Evolutionary conservation across 2,797 vertebrate species (phyloP).

Genomic region (Pangasius larnaudii): DNA sequence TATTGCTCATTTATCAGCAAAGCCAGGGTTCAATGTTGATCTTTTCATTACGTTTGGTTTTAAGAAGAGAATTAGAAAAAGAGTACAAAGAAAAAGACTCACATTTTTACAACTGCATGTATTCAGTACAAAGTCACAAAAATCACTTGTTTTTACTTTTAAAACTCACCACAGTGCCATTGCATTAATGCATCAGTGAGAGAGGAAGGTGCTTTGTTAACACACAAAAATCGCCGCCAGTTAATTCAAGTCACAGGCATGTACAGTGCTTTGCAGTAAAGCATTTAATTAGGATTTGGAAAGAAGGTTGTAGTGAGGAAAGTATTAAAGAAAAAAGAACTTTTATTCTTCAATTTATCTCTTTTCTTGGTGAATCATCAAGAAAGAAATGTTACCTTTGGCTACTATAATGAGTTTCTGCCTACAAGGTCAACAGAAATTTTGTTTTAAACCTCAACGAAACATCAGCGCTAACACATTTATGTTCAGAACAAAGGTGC

Average conservation of each 20-base stretch:
- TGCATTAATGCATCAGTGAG: conserved; percentile 7
- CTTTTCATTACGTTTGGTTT: not conserved
- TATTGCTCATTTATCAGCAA: not conserved
- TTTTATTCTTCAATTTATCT: not conserved
- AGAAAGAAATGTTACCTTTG: not conserved
- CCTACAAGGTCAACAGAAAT: not conserved
- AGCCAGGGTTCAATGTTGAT: not conserved
- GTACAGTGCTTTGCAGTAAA: conserved; percentile 4
- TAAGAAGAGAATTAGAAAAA: not conserved
- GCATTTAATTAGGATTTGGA: conserved; percentile 42
- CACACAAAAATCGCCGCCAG: conserved; percentile 15
- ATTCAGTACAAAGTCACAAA: not conserved
- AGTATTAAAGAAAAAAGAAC: not conserved
- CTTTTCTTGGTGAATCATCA: not conserved
- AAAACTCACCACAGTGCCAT: not conserved
- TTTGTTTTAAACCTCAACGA: not conserved
- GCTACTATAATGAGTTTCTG: not conserved
- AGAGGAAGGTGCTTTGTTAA: conserved; percentile 39
- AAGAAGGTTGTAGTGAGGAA: not conserved
- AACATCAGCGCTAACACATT: not conserved
- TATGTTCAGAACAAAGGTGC: not conserved
- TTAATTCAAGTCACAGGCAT: conserved; percentile 13
- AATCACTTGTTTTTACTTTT: not conserved
- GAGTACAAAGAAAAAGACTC: not conserved
- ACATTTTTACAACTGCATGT: not conserved